These are phyloP conservation scores for Dicrurus megarhynchus DNA, from an alignment of 2,113 vertebrate genomes.

Conservation along the genomic window DNA sequence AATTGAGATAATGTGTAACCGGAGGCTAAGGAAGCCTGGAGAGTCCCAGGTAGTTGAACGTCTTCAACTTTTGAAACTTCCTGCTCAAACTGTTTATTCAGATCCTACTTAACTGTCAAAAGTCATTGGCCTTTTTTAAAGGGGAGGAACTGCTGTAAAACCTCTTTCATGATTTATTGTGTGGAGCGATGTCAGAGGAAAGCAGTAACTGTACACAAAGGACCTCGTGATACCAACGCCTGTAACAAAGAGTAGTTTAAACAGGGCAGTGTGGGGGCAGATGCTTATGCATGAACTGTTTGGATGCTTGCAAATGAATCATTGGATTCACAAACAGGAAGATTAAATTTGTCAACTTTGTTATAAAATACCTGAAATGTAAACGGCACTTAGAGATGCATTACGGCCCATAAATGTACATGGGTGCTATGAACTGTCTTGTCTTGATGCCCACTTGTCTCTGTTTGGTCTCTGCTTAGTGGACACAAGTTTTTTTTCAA, in stretches of 20 bases:
- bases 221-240: not conserved
- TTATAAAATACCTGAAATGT: not conserved
- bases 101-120: not conserved
- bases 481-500: not conserved
- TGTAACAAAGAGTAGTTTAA: conserved; percentile 33
- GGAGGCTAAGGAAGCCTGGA: not conserved
- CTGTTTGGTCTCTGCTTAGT: not conserved
- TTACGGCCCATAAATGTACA: not conserved
- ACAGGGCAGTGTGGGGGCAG: not conserved
- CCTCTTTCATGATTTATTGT: not conserved
- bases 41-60: not conserved
- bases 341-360: not conserved
- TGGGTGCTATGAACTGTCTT: not conserved
- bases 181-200: not conserved
- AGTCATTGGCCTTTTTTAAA: not conserved
- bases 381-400: not conserved
- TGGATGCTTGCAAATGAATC: not conserved
- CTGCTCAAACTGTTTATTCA: not conserved
- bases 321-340: not conserved
- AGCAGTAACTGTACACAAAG: conserved; percentile 11
- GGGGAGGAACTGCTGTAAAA: not conserved
- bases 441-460: not conserved
- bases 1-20: not conserved
- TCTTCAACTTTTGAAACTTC: not conserved
- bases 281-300: not conserved